Evolutionary conservation across 2,888 invertebrate genomes (phyloP).

Genomic region (Minunthozetes semirufus): DNA sequence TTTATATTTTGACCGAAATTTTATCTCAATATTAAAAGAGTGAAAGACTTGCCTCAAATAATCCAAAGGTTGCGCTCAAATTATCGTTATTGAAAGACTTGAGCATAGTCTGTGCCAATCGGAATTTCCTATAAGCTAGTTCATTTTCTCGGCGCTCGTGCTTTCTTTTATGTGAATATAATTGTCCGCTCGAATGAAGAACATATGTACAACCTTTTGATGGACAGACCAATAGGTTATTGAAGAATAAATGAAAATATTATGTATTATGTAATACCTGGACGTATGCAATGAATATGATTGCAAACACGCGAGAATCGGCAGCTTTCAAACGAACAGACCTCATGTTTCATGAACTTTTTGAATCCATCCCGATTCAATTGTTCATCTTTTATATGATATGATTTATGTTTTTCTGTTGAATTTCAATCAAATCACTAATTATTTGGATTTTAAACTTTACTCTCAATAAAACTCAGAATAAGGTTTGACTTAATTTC

Average conservation of each 20-base stretch:
- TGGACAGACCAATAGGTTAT: not conserved
- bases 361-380: conserved; percentile 92
- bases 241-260: not conserved
- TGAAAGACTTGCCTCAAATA: not conserved
- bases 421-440: conserved; percentile 40
- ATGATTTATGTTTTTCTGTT: conserved; percentile 95
- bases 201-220: conserved; percentile 80
- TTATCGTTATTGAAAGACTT: conserved; percentile 46
- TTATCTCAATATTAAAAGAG: not conserved
- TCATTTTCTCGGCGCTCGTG: conserved; percentile 92
- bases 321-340: conserved; percentile 83
- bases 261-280: conserved; percentile 46
- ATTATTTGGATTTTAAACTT: not conserved
- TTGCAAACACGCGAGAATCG: conserved; percentile 90
- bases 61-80: not conserved
- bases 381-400: conserved; percentile 95
- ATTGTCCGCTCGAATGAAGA: conserved; percentile 89
- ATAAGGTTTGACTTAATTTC: not conserved
- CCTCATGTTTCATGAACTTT: conserved; percentile 95
- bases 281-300: conserved; percentile 93
- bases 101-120: conserved; percentile 57
- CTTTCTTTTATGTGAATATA: conserved; percentile 93
- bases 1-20: not conserved
- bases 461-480: not conserved
- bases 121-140: conserved; percentile 71